These are phyloP conservation scores for Cantharis rufa DNA, from an alignment of 2,888 invertebrate genomes.

Conservation along the genomic window DNA sequence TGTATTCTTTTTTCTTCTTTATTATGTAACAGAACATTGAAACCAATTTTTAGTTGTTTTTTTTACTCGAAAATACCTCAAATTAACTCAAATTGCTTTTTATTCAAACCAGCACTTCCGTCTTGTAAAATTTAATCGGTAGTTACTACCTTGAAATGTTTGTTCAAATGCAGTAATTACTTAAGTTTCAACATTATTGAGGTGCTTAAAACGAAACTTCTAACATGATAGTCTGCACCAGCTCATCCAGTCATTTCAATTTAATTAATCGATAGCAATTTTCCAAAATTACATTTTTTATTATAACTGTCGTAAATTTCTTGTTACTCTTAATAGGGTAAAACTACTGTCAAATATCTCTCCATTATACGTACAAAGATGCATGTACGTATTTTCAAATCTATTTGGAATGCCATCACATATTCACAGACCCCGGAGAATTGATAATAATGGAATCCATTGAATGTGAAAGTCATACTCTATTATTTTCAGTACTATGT, in stretches of 20 bases:
- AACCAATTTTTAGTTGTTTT: neutral
- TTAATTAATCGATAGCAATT: neutral
- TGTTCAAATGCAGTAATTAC: neutral
- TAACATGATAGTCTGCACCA: neutral
- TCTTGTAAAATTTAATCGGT: neutral
- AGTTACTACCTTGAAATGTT: neutral
- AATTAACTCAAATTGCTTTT: neutral
- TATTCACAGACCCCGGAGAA: constrained; percentile 5
- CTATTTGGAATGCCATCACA: constrained; percentile 11
- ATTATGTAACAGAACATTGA: neutral
- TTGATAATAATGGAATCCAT: constrained; percentile 18
- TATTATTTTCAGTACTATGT: constrained; percentile 3
- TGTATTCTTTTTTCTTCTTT: neutral
- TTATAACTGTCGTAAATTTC: neutral
- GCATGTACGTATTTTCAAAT: constrained; percentile 12
- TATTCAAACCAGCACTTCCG: neutral
- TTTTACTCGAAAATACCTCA: neutral
- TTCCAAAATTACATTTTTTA: neutral
- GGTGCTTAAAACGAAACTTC: neutral
- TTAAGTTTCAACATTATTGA: neutral
- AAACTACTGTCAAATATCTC: neutral
- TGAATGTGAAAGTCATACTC: constrained; percentile 10
- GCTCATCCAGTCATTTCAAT: neutral
- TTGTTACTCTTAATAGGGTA: neutral
- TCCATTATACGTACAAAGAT: constrained; percentile 7